Evolutionary conservation across 2,888 invertebrate genomes (phyloP).

Genomic region (Thereva nobilitata): DNA sequence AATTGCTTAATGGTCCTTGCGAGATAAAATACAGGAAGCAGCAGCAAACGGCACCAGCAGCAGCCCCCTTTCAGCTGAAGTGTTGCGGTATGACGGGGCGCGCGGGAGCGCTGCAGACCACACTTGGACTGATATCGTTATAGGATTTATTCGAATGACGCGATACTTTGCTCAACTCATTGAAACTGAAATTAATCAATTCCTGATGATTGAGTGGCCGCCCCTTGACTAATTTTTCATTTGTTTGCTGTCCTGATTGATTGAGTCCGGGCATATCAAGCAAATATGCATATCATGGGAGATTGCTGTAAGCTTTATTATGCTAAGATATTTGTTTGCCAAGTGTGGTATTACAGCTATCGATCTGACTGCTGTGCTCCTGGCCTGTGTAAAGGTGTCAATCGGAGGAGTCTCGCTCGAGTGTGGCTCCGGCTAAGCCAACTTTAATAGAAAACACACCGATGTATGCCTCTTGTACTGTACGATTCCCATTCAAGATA

Average conservation of each 20-base stretch:
- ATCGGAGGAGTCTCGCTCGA: no score
- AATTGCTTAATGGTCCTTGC: constrained; percentile 35
- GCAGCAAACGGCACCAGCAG: neutral
- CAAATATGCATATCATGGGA: neutral
- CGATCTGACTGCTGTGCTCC: no score
- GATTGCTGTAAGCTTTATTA: no score
- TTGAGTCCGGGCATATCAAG: constrained; percentile 8
- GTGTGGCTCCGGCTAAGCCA: no score
- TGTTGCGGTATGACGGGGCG: no score
- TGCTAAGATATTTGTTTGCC: no score
- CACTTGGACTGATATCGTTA: constrained; percentile 1
- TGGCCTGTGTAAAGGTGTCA: no score
- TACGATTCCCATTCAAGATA: no score
- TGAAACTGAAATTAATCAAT: constrained; percentile 23
- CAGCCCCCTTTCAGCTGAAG: neutral
- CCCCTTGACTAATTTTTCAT: constrained; percentile 19
- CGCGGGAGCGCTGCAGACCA: neutral
- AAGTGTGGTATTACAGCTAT: no score
- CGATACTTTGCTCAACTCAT: neutral
- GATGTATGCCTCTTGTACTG: no score
- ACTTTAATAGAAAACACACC: no score
- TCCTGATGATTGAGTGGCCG: constrained; percentile 4
- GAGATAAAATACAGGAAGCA: constrained; percentile 27
- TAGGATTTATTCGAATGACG: constrained; percentile 17
- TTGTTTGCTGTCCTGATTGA: constrained; percentile 21